These are phyloP conservation scores for Delichon dasypus DNA, from an alignment of 2,797 vertebrate species.

Conservation along the genomic window DNA sequence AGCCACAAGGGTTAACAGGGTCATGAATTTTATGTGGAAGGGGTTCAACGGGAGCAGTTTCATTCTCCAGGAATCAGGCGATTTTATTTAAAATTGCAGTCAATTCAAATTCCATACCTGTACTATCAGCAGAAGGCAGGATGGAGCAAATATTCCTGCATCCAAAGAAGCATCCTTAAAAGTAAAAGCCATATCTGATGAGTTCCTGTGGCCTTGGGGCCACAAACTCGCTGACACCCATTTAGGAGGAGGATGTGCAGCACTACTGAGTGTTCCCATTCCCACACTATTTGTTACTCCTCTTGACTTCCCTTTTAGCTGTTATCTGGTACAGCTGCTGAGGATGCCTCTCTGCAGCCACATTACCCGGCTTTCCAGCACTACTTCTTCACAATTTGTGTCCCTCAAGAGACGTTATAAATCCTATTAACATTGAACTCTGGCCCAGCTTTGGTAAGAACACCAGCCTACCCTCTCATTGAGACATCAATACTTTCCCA, in stretches of 20 bases:
- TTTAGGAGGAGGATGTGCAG: background rate
- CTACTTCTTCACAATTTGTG: conserved; percentile 52
- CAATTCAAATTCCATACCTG: background rate
- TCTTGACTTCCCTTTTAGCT: conserved; percentile 5
- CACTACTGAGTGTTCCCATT: background rate
- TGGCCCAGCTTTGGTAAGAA: conserved; percentile 37
- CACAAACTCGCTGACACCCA: background rate
- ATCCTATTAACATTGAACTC: conserved; percentile 54
- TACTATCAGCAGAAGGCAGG: background rate
- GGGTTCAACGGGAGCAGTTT: background rate
- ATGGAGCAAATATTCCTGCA: background rate
- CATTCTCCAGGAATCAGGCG: background rate
- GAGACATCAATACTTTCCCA: background rate
- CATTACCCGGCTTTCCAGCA: conserved; percentile 28
- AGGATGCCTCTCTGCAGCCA: conserved; percentile 25
- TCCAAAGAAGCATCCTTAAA: background rate
- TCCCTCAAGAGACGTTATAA: conserved; percentile 46
- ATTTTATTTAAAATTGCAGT: background rate
- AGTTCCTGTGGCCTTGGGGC: background rate
- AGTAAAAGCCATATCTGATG: background rate
- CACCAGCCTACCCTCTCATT: background rate
- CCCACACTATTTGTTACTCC: conserved; percentile 44
- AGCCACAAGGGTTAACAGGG: background rate
- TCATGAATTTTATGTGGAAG: background rate
- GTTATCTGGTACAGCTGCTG: conserved; percentile 53